These are phyloP conservation scores for Pelobates fuscus DNA, from an alignment of 2,113 vertebrate genomes.

Conservation along the genomic window DNA sequence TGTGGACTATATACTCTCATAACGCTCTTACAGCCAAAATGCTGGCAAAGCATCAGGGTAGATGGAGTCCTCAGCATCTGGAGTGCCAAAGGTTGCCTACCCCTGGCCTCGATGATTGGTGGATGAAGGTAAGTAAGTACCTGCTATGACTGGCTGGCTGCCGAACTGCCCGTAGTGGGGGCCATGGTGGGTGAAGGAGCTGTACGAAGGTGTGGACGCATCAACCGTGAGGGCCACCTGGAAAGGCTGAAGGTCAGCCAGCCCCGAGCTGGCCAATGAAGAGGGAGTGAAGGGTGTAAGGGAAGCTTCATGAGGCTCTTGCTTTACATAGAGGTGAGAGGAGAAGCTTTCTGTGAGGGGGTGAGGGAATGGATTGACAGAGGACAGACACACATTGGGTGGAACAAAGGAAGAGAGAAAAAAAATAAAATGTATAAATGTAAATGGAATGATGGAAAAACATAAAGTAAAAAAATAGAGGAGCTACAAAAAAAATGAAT, in stretches of 20 bases:
- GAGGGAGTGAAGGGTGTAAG: slow-evolving; percentile 87
- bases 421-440: slow-evolving; percentile 71
- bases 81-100: no score
- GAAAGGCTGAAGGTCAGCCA: slow-evolving; percentile 85
- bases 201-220: slow-evolving; percentile 83
- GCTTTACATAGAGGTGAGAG: slow-evolving; percentile 85
- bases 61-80: no score
- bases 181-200: slow-evolving; percentile 75
- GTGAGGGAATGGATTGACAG: slow-evolving; percentile 63
- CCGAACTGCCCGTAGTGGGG: slow-evolving; percentile 82
- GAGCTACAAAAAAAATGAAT: slow-evolving; percentile 61
- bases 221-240: slow-evolving; percentile 84
- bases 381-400: slow-evolving; percentile 59
- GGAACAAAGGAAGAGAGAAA: slow-evolving; percentile 63
- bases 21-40: no score
- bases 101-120: slow-evolving; percentile 35
- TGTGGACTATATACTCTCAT: no score
- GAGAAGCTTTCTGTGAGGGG: slow-evolving; percentile 80
- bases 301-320: slow-evolving; percentile 87
- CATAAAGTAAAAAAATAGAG: slow-evolving; percentile 65
- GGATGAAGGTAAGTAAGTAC: slow-evolving; percentile 67
- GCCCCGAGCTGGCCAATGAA: slow-evolving; percentile 79
- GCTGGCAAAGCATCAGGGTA: no score
- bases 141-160: slow-evolving; percentile 87
- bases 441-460: slow-evolving; percentile 69